Evolutionary conservation across 2,113 vertebrate species (phyloP).

Genomic region (Nicator chloris): DNA sequence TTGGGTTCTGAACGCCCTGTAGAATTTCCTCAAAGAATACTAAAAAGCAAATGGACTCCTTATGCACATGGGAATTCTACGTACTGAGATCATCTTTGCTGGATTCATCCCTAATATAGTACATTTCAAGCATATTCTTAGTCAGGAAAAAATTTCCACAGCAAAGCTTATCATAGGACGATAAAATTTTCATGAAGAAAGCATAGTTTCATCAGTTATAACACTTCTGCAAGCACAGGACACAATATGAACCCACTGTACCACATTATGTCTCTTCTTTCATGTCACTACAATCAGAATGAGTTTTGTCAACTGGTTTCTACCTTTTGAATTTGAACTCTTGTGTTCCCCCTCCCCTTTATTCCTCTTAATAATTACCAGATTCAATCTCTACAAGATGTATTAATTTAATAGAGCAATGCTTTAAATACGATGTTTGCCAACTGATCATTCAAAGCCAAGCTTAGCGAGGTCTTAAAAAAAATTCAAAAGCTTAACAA

Average conservation of each 20-base stretch:
- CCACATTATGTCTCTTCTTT: neutral
- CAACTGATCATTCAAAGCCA: conserved; percentile 3
- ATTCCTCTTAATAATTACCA: neutral
- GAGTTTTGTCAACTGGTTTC: neutral
- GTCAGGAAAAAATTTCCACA: neutral
- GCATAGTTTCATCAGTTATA: neutral
- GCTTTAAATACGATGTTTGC: neutral
- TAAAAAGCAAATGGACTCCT: neutral
- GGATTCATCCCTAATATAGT: neutral
- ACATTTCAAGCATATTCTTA: neutral
- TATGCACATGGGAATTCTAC: neutral
- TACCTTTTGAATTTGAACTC: neutral
- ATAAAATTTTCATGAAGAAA: neutral
- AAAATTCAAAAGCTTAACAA: conserved; percentile 32
- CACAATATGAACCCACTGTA: neutral
- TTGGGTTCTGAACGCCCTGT: neutral
- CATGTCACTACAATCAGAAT: neutral
- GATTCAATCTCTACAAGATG: neutral
- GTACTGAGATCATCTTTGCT: neutral
- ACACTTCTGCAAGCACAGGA: neutral
- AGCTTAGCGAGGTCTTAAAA: conserved; percentile 9
- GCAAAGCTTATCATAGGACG: neutral
- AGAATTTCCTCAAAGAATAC: neutral
- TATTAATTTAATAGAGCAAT: neutral
- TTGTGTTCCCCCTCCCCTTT: neutral